phyloP scores from a whole-genome alignment of 2,113 vertebrate genomes.

The Pelecanus crispus region DNA sequence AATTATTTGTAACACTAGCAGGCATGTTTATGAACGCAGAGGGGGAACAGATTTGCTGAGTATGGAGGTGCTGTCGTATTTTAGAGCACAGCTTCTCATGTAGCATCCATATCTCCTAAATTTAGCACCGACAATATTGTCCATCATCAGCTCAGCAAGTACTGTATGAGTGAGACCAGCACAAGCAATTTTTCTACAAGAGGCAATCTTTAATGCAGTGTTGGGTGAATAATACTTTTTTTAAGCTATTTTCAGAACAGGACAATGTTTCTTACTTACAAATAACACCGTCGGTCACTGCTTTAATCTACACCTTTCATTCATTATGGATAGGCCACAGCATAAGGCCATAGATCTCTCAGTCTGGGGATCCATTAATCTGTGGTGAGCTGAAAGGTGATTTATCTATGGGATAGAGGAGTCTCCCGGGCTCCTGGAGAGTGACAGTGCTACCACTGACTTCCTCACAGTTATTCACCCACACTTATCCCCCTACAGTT shows the following conservation, averaged over 20 bases:
- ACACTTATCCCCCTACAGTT: neutral
- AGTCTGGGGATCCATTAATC: neutral
- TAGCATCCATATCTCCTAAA: neutral
- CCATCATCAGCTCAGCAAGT: neutral
- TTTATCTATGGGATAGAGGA: neutral
- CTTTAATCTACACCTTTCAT: conserved; percentile 21
- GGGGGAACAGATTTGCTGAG: neutral
- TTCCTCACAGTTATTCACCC: neutral
- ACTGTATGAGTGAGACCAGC: neutral
- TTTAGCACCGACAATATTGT: neutral
- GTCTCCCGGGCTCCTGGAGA: neutral
- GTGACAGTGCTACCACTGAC: neutral
- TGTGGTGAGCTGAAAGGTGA: neutral
- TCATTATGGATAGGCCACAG: neutral
- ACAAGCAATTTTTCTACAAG: neutral
- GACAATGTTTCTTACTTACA: conserved; percentile 25
- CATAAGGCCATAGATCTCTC: neutral
- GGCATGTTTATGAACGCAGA: neutral
- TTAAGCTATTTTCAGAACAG: neutral
- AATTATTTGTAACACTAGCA: neutral
- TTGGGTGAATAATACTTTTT: neutral
- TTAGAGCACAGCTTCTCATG: neutral
- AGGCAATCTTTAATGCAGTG: neutral
- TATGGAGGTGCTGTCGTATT: neutral
- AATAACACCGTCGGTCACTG: neutral